Evolutionary conservation across 1,140 invertebrate species (phyloP), one percentile per base, ranked within the genome.

Genomic region (Drosophila neocordata): DNA sequence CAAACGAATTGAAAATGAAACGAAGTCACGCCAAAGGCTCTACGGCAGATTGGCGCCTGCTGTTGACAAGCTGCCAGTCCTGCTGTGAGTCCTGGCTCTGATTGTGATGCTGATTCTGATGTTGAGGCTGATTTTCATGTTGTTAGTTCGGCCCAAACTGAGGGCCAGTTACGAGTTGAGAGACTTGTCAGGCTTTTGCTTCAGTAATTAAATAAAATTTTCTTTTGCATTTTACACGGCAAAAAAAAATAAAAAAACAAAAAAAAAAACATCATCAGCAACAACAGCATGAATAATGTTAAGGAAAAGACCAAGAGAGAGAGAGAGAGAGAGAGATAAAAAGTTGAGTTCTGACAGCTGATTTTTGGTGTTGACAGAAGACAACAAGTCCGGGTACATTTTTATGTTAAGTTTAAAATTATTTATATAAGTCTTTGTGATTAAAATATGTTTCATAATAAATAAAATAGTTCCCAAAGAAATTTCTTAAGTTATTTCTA

Each of bases 131-230:
- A 59, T 57, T 22, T 38, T n/a, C 37, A 18, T 41, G 15, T 61
- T 20, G 41, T 41, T 44, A 61, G 24, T 38, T 7, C 41, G 27
- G 15, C 44, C 34, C 8, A 48, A n/a, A 31, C 15, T 20, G 8
- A 20, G 22, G 37, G 20, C 13, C 31, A 20, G 37, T 20, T 38
- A 24, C 31, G 22, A 9, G 34, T 11, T 31, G 4, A 37, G 18
- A 11, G n/a, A 82, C 72, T 87, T 82, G 82, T 82, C 82, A 87
- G 76, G 75, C 72, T 79, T 78, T 82, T 88, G 82, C 83, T 87
- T 87, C 71, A 82, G 83, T 87, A 88, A 87, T 87, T 87, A 87
- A 88, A 82, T 82, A 88, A 70, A 66, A 82, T 79, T 87, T 88
- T 82, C 83, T 69, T 77, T 76, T 85, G 83, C 83, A 71, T 71